phyloP scores from a whole-genome alignment of 1,140 invertebrate genomes.

The Cherax destructor region DNA sequence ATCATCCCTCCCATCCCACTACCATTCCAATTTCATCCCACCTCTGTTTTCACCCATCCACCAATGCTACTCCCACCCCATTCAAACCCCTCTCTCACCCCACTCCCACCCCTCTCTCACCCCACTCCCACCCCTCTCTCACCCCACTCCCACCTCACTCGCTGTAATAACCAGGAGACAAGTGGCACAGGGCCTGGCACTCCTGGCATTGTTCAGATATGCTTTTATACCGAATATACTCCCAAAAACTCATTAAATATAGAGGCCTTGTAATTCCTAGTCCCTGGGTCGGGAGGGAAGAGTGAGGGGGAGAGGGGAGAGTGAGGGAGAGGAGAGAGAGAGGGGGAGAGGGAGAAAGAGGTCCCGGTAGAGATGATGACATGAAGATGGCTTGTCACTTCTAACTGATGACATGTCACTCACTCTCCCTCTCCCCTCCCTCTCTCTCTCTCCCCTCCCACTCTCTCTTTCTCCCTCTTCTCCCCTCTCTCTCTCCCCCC shows the following conservation, averaged over 20 bases:
- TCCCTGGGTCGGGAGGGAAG: not conserved
- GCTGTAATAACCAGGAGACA: no score
- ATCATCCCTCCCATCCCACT: not conserved
- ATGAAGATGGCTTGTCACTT: conserved; percentile 15
- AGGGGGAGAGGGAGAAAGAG: not conserved
- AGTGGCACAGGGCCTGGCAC: no score
- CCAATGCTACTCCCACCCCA: not conserved
- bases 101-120: not conserved
- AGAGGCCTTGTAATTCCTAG: conserved; percentile 33
- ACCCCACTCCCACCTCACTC: no score
- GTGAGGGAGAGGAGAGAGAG: no score
- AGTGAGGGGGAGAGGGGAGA: not conserved
- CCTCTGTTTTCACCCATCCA: not conserved
- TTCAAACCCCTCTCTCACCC: not conserved
- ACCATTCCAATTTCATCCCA: not conserved
- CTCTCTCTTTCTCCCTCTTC: not conserved
- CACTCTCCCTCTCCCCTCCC: not conserved
- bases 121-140: not conserved
- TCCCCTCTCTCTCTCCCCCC: not conserved
- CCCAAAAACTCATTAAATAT: conserved; percentile 17
- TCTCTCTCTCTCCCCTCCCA: not conserved
- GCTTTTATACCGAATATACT: no score
- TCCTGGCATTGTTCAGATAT: no score
- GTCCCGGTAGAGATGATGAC: not conserved
- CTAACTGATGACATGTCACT: conserved; percentile 20